A percentile compares a stretch with the other conserved stretches of the same genome.
Evolutionary conservation across 1,140 invertebrate species (phyloP).

Genomic region (Pomacea maculata): DNA sequence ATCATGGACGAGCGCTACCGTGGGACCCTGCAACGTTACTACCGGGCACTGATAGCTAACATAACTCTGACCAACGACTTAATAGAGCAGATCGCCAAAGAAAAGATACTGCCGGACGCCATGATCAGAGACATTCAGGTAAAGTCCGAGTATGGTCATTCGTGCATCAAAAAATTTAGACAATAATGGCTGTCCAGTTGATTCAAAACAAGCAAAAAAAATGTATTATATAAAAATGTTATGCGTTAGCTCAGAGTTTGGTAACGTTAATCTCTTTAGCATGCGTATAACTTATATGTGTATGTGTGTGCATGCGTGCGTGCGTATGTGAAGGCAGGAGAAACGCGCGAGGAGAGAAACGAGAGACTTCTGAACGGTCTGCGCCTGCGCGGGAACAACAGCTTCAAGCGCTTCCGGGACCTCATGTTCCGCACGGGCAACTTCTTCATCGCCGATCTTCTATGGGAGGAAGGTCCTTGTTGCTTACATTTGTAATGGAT

Average conservation of each 20-base stretch:
- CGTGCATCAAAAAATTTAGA: no score
- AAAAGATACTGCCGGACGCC: conserved; percentile 27
- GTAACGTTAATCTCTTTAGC: no score
- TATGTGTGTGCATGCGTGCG: no score
- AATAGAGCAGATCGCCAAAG: conserved; percentile 21
- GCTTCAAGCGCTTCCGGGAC: conserved; percentile 21
- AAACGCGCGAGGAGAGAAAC: conserved; percentile 22
- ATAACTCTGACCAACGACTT: conserved; percentile 29
- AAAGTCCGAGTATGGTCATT: neutral
- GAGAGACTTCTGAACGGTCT: conserved; percentile 20
- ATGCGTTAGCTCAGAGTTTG: no score
- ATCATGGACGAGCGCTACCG: conserved; percentile 31
- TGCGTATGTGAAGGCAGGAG: conserved; percentile 2
- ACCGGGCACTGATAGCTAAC: conserved; percentile 24
- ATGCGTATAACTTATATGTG: no score
- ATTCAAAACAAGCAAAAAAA: no score
- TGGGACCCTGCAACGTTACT: conserved; percentile 20
- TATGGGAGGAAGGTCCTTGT: conserved; percentile 25
- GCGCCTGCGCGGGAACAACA: conserved; percentile 20
- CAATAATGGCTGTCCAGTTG: no score
- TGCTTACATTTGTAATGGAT: neutral
- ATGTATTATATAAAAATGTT: no score
- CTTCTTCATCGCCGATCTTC: conserved; percentile 28
- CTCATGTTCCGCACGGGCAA: conserved; percentile 30
- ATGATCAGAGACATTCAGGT: conserved; percentile 37